Conservation (phyloP, 2,797 vertebrate genomes). For the Gadopsis marmoratus region DNA sequence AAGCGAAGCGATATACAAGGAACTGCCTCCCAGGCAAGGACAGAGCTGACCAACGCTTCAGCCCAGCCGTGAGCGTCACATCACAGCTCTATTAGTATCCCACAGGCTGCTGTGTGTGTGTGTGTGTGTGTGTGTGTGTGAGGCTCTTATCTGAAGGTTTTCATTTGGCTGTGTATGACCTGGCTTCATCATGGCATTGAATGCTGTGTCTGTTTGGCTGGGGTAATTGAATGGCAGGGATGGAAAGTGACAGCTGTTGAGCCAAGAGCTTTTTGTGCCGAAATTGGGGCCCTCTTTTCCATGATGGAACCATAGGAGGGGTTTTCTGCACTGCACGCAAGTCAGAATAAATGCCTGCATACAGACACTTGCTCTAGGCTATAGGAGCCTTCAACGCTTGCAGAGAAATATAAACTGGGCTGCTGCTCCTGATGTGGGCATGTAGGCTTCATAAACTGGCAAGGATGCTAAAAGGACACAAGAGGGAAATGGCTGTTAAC, state of each 20-base stretch:
- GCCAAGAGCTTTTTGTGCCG: slow-evolving; percentile 52
- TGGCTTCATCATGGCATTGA: slow-evolving; percentile 44
- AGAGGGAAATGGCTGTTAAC: slow-evolving; percentile 25
- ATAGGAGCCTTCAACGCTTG: slow-evolving; percentile 34
- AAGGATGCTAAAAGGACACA: neutral
- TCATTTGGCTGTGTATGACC: slow-evolving; percentile 62
- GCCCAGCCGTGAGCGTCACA: slow-evolving; percentile 53
- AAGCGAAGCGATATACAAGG: slow-evolving; percentile 70
- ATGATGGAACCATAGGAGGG: slow-evolving; percentile 12
- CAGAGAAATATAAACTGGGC: slow-evolving; percentile 31
- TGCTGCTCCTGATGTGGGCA: slow-evolving; percentile 17
- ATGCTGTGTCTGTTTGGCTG: slow-evolving; percentile 41
- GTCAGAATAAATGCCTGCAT: slow-evolving; percentile 42
- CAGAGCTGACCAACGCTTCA: slow-evolving; percentile 66
- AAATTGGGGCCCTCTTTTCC: slow-evolving; percentile 35
- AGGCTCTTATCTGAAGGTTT: slow-evolving; percentile 65
- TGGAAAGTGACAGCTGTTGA: slow-evolving; percentile 66
- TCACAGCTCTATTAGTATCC: slow-evolving; percentile 66
- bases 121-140: slow-evolving; percentile 31
- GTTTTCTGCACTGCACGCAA: slow-evolving; percentile 23
- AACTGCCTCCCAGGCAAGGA: slow-evolving; percentile 76
- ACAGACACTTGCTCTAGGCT: slow-evolving; percentile 38
- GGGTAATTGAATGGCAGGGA: slow-evolving; percentile 53
- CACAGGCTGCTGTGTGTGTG: slow-evolving; percentile 34
- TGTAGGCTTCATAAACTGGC: slow-evolving; percentile 3